phyloP scores from a whole-genome alignment of 2,888 invertebrate genomes.

The Folsomia manolachei region DNA sequence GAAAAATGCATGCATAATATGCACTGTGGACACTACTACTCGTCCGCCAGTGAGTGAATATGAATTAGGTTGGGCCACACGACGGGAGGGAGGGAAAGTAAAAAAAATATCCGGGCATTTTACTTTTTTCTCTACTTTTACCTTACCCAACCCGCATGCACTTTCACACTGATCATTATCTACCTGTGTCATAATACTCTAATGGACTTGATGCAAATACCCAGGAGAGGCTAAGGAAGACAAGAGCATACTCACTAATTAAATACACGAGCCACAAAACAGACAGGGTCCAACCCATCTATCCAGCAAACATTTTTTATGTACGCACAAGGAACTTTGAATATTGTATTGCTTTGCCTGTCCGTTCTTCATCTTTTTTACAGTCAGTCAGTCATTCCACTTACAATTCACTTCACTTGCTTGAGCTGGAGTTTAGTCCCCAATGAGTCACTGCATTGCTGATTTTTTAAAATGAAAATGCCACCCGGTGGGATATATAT shows the following conservation, averaged over 20 bases:
- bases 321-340: too few relatives aligned
- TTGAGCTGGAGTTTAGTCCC: background rate
- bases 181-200: slow-evolving; percentile 10
- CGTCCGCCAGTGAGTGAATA: background rate
- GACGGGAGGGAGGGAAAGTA: background rate
- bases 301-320: too few relatives aligned
- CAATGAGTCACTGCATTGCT: slow-evolving; percentile 2
- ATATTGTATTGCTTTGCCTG: background rate
- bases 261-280: slow-evolving; percentile 6
- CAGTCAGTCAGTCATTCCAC: background rate
- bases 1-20: background rate
- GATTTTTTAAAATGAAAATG: slow-evolving; percentile 32
- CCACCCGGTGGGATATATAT: slow-evolving; percentile 48
- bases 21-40: background rate
- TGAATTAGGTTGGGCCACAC: background rate
- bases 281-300: too few relatives aligned
- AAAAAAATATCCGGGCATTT: slow-evolving; percentile 15
- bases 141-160: background rate
- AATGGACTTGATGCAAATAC: slow-evolving; percentile 12
- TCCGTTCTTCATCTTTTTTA: background rate
- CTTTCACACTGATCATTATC: slow-evolving; percentile 8
- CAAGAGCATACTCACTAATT: slow-evolving; percentile 12
- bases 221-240: background rate
- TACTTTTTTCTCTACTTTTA: too few relatives aligned
- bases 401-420: background rate